Conservation (phyloP, 1,140 invertebrate species). For the Heliconius hewitsoni region DNA sequence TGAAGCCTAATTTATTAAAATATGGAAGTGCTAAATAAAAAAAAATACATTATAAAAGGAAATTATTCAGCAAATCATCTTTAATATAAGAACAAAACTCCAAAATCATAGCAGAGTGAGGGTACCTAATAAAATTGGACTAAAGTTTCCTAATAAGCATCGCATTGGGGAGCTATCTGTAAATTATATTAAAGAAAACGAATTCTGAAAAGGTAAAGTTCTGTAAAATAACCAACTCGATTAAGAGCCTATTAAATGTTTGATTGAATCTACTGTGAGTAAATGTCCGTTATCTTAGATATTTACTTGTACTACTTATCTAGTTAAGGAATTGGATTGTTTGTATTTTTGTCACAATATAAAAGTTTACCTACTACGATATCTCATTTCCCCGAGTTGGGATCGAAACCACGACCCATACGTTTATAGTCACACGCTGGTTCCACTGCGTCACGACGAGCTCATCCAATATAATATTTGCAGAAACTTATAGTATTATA, state of each 20-base stretch:
- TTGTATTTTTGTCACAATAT: not conserved
- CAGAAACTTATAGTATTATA: no score
- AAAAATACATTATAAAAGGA: not conserved
- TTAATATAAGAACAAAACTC: not conserved
- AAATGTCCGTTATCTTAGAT: not conserved
- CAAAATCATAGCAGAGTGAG: not conserved
- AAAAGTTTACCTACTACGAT: no score
- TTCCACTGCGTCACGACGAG: no score
- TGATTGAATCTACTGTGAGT: not conserved
- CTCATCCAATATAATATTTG: no score
- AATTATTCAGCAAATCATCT: not conserved
- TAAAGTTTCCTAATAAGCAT: not conserved
- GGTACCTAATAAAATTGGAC: not conserved
- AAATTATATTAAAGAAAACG: not conserved
- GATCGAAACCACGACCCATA: no score
- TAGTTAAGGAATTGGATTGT: not conserved
- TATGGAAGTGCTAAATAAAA: not conserved
- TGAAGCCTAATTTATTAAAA: no score
- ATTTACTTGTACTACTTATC: not conserved
- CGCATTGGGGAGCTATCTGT: not conserved
- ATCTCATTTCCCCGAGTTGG: no score
- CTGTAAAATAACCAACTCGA: not conserved
- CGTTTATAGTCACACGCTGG: no score
- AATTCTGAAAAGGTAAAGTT: constrained; percentile 1
- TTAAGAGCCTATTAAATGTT: not conserved